phyloP scores from a whole-genome alignment of 1,140 invertebrate species.

The Pseudomyrmex concolor region DNA sequence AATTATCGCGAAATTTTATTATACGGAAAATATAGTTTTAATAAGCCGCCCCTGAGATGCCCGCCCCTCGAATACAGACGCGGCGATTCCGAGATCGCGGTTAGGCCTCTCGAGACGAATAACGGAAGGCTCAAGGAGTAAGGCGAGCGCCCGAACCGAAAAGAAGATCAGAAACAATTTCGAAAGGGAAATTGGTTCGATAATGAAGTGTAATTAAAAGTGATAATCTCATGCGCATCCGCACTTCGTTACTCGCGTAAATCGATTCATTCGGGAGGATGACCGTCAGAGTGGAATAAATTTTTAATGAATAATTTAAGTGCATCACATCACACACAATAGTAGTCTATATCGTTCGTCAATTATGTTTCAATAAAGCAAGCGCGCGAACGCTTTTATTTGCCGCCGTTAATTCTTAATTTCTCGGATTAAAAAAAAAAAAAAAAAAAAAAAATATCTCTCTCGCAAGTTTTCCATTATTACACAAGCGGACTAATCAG shows the following conservation, averaged over 20 bases:
- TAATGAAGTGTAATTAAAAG: slow-evolving; percentile 75
- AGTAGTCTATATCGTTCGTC: neutral
- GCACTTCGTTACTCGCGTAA: slow-evolving; percentile 25
- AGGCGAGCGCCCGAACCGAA: slow-evolving; percentile 5
- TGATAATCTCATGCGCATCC: slow-evolving; percentile 67
- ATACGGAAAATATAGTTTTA: slow-evolving; percentile 68
- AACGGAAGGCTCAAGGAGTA: slow-evolving; percentile 7
- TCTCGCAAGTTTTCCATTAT: neutral
- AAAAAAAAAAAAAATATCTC: too few relatives aligned
- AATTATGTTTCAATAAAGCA: slow-evolving; percentile 21
- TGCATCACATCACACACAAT: slow-evolving; percentile 28
- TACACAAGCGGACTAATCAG: neutral
- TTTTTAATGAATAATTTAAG: slow-evolving; percentile 37
- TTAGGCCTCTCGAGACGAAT: slow-evolving; percentile 20
- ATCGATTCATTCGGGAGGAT: slow-evolving; percentile 8
- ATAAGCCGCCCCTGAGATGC: slow-evolving; percentile 53
- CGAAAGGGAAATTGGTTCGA: slow-evolving; percentile 10
- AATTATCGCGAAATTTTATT: slow-evolving; percentile 79
- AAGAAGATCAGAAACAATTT: slow-evolving; percentile 23
- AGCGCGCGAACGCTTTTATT: slow-evolving; percentile 1
- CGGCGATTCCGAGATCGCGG: slow-evolving; percentile 25
- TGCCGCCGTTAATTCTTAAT: slow-evolving; percentile 14
- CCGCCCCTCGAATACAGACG: slow-evolving; percentile 17
- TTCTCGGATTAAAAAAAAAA: neutral
- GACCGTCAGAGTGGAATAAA: slow-evolving; percentile 22